phyloP scores from a whole-genome alignment of 2,113 vertebrate genomes.

The Clarias batrachus region DNA sequence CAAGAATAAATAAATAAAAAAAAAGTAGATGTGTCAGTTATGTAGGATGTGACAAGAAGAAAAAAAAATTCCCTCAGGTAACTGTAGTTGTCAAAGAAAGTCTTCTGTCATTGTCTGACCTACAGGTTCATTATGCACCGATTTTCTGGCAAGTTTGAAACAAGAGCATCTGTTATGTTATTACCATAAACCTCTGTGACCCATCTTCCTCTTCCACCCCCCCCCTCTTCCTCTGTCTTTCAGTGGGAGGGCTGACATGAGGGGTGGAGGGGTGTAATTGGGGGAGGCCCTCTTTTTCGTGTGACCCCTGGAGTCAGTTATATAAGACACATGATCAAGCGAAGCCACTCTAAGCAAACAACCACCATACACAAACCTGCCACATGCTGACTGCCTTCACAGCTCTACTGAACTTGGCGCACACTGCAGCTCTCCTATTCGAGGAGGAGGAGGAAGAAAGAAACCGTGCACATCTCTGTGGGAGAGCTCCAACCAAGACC shows the following conservation, averaged over 20 bases:
- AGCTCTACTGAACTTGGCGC: conserved; percentile 69
- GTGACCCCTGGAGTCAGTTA: conserved; percentile 74
- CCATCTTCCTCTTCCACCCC: conserved; percentile 50
- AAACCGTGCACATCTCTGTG: conserved; percentile 60
- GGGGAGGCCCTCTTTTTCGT: conserved; percentile 67
- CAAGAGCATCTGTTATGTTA: conserved; percentile 71
- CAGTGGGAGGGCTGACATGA: conserved; percentile 53
- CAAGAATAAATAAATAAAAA: background rate
- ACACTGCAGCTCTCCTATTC: conserved; percentile 52
- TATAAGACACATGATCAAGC: conserved; percentile 86
- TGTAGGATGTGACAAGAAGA: background rate
- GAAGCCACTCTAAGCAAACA: conserved; percentile 75
- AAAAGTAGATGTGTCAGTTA: background rate
- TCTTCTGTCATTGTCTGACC: background rate
- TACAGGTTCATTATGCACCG: conserved; percentile 64
- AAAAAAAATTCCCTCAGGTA: background rate
- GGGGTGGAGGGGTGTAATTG: conserved; percentile 41
- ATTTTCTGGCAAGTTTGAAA: conserved; percentile 62
- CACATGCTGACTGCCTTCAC: conserved; percentile 60
- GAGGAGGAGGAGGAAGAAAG: conserved; percentile 53
- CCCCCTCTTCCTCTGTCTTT: conserved; percentile 47
- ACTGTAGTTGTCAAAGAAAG: background rate
- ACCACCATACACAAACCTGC: conserved; percentile 71
- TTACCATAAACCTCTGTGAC: conserved; percentile 69
- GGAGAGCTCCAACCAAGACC: conserved; percentile 72